phyloP scores from a whole-genome alignment of 1,140 invertebrate genomes.

The Aphaenogaster floridana region DNA sequence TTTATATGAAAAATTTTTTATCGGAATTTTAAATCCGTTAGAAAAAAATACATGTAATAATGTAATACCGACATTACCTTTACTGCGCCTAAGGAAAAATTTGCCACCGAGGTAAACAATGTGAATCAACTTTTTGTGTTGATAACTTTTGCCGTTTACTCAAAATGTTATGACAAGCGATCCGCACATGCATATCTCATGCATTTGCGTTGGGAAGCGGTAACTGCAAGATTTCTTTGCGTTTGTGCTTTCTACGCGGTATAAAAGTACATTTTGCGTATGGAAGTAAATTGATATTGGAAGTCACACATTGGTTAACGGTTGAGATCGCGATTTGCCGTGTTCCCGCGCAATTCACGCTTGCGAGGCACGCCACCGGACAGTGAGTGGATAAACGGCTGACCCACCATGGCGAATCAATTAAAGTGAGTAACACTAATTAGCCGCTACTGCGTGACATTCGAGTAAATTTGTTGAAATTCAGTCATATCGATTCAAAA shows the following conservation, averaged over 20 bases:
- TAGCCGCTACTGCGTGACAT: neutral
- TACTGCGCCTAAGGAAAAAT: neutral
- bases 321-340: neutral
- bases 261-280: neutral
- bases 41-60: neutral
- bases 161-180: neutral
- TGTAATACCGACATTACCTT: neutral
- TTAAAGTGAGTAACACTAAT: constrained; percentile 37
- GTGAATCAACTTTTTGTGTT: neutral
- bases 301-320: neutral
- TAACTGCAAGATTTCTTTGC: neutral
- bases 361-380: neutral
- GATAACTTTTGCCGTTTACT: neutral
- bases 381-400: neutral
- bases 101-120: neutral
- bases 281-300: neutral
- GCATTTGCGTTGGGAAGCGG: neutral
- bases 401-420: neutral
- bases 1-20: no score
- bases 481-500: constrained; percentile 10
- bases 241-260: neutral
- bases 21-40: neutral
- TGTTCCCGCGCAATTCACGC: neutral
- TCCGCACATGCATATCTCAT: neutral
- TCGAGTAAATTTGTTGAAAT: neutral